Conservation (phyloP, 1,140 invertebrate species). For the Zaprionus capensis region DNA sequence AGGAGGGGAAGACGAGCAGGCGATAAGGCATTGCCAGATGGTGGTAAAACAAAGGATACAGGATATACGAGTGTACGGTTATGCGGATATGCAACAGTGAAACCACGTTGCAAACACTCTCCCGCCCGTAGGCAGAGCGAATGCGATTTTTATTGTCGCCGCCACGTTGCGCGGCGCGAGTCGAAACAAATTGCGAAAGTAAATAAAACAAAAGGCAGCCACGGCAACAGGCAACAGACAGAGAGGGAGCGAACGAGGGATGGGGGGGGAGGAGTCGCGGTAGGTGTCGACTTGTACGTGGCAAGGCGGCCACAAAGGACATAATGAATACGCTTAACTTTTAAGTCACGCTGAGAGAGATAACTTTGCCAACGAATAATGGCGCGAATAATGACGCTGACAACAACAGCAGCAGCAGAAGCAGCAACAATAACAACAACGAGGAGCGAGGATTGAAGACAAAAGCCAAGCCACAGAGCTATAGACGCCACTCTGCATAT, state of each 20-base stretch:
- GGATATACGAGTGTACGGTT: slow-evolving; percentile 14
- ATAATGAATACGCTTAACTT: slow-evolving; percentile 82
- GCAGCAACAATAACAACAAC: slow-evolving; percentile 21
- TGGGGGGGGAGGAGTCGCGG: background rate
- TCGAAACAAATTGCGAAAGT: slow-evolving; percentile 75
- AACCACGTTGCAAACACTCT: slow-evolving; percentile 10
- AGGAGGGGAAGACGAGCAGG: background rate
- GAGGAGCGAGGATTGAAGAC: slow-evolving; percentile 36
- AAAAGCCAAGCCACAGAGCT: slow-evolving; percentile 35
- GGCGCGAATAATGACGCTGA: slow-evolving; percentile 76
- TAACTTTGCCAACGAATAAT: slow-evolving; percentile 73
- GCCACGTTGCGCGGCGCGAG: slow-evolving; percentile 37
- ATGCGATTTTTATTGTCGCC: slow-evolving; percentile 77
- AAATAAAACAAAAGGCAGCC: slow-evolving; percentile 70
- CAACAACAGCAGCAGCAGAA: slow-evolving; percentile 60
- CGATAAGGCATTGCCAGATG: slow-evolving; percentile 13
- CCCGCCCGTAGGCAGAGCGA: slow-evolving; percentile 27
- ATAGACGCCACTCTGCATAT: slow-evolving; percentile 41
- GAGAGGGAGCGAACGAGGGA: background rate
- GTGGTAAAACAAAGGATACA: slow-evolving; percentile 42
- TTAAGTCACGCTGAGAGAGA: slow-evolving; percentile 76
- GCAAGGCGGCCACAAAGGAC: slow-evolving; percentile 67
- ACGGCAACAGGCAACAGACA: slow-evolving; percentile 28
- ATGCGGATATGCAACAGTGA: slow-evolving; percentile 21
- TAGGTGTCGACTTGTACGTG: slow-evolving; percentile 25